A percentile compares a stretch with the other conserved stretches of the same genome.
Conservation (phyloP, 1,140 invertebrate species). For the Megalonaias nervosa region DNA sequence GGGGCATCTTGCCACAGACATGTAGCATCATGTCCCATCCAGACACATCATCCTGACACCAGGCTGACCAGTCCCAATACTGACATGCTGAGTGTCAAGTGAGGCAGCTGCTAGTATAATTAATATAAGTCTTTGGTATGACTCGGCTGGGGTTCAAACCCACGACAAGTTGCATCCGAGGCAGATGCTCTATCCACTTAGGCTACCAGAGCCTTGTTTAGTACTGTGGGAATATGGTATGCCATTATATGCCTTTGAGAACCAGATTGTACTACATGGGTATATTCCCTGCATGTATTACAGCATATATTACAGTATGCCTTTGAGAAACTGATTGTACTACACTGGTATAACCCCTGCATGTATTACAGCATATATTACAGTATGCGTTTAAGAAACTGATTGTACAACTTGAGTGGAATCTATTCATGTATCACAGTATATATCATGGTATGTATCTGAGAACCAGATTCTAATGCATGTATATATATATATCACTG, state of each 20-base stretch:
- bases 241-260: slow-evolving; percentile 1
- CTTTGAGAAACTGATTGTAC: slow-evolving; percentile 75
- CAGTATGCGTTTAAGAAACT: slow-evolving; percentile 74
- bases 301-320: slow-evolving; percentile 73
- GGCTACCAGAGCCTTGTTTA: too few species aligned
- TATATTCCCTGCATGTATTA: neutral
- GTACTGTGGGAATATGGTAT: slow-evolving; percentile 36
- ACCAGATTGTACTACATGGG: neutral
- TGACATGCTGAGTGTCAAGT: too few species aligned
- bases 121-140: too few species aligned
- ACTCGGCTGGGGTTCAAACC: too few species aligned
- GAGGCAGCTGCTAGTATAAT: too few species aligned
- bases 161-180: too few species aligned
- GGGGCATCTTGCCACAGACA: too few species aligned
- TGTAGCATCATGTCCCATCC: too few species aligned
- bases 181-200: too few species aligned
- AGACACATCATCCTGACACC: too few species aligned
- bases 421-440: slow-evolving; percentile 72
- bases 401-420: slow-evolving; percentile 73
- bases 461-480: neutral
- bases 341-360: slow-evolving; percentile 73
- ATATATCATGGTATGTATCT: too few species aligned
- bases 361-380: neutral
- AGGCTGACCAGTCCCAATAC: too few species aligned
- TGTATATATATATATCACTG: slow-evolving; percentile 65